phyloP scores from a whole-genome alignment of 1,140 invertebrate species.

The Zaprionus taronus region DNA sequence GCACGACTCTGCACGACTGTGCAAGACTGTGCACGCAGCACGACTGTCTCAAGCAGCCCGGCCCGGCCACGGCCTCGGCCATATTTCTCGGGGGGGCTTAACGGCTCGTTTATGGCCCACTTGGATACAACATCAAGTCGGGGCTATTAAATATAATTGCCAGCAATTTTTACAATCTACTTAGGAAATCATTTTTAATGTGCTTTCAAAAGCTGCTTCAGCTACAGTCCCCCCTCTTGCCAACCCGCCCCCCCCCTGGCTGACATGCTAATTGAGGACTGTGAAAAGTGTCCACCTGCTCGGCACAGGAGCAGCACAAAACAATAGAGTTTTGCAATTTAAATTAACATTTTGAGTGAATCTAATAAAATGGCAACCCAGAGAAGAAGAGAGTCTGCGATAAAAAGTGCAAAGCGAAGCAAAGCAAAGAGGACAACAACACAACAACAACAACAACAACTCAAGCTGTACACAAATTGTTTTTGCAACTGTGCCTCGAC shows the following conservation, averaged over 20 bases:
- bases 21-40: not conserved
- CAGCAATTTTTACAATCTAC: slow-evolving; percentile 78
- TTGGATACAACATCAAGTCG: slow-evolving; percentile 53
- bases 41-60: slow-evolving; percentile 24
- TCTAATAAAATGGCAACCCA: slow-evolving; percentile 54
- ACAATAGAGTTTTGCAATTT: slow-evolving; percentile 76
- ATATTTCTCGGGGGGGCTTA: slow-evolving; percentile 23
- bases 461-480: slow-evolving; percentile 62
- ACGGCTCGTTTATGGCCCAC: slow-evolving; percentile 56
- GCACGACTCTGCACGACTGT: not conserved
- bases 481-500: slow-evolving; percentile 46
- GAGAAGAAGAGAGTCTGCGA: slow-evolving; percentile 3
- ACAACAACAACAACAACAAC: slow-evolving; percentile 28
- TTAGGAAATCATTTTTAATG: slow-evolving; percentile 80
- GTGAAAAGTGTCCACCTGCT: slow-evolving; percentile 25
- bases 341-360: slow-evolving; percentile 79
- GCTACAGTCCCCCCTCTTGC: not conserved
- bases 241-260: not conserved
- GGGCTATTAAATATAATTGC: slow-evolving; percentile 78
- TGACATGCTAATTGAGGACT: slow-evolving; percentile 67
- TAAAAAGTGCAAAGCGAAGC: slow-evolving; percentile 60
- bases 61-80: slow-evolving; percentile 9
- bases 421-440: slow-evolving; percentile 53
- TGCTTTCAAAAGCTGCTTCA: slow-evolving; percentile 26
- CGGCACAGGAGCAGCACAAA: slow-evolving; percentile 38